Evolutionary conservation across 2,113 vertebrate species (phyloP), one percentile per base, ranked within the genome.

Genomic region (Acanthisitta chloris): DNA sequence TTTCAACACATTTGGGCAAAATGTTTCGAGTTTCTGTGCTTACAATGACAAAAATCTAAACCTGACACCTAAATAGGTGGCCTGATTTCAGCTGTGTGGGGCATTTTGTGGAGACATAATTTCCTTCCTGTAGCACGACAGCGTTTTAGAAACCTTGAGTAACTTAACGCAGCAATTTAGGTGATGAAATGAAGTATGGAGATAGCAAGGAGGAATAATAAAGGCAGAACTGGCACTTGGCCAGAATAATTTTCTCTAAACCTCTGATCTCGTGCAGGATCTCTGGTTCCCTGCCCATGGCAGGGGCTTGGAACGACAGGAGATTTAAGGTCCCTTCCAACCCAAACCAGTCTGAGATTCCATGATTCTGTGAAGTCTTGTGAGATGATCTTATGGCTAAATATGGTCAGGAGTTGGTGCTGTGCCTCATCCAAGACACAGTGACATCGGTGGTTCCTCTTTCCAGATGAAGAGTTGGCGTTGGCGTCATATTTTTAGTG

Each of bases 391-490:
- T 80, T 15, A 73, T 58, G 95, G 91, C 93, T 95, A 96, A 92
- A 97, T 95, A 95, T 92, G 91, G 89, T 91, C 93, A 95, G 90
- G 87, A 77, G 16, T 81, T 10, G 12, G 70, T 2, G 73, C 89
- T 92, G 89, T 8, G 5, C 54, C 86, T 89, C 34, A 29, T 88
- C 94, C 94, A 70, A 62, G 81, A 31, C n/a, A 4, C 83, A 42
- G 86, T 12, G 21, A 59, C 20, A 4, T 33, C 45, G 33, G 91
- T 65, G 65, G 48, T 61, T 76, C 81, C 81, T 89, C 91, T 4
- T 79, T 61, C 90, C 90, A 92, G 79, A 95, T 92, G 93, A 94
- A 90, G 91, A 49, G 84, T 65, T 87, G 91, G 89, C 45, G 36
- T 36, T 3, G 2, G 45, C 0, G 1, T 19, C 33, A 29, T 85